These are phyloP conservation scores for Polyommatus icarus DNA, from an alignment of 2,888 invertebrate genomes.

Conservation along the genomic window DNA sequence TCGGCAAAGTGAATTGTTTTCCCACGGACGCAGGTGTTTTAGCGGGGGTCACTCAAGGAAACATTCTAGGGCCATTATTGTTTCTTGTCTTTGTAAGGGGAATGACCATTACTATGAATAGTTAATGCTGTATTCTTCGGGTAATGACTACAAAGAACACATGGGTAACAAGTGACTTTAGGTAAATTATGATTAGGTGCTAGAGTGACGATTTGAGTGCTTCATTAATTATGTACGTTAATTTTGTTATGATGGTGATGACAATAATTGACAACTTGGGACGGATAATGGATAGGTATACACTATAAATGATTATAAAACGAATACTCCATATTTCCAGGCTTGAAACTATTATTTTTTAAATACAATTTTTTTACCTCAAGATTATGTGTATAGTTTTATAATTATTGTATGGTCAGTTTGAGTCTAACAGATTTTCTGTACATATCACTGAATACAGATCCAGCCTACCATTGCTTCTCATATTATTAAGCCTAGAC, in stretches of 20 bases:
- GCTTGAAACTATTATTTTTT: neutral
- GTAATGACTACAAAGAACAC: conserved; percentile 45
- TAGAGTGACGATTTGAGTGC: conserved; percentile 1
- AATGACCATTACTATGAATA: conserved; percentile 54
- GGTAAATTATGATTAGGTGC: conserved; percentile 18
- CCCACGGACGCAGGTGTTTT: conserved; percentile 56
- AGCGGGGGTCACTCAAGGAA: conserved; percentile 44
- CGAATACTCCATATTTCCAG: neutral
- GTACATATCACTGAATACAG: too few relatives aligned
- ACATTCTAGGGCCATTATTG: conserved; percentile 43
- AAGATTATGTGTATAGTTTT: too few relatives aligned
- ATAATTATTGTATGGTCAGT: too few relatives aligned
- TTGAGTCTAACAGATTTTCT: too few relatives aligned
- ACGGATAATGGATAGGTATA: neutral
- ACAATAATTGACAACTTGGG: neutral
- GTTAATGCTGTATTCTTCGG: conserved; percentile 48
- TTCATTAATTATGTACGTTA: conserved; percentile 5
- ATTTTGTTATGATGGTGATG: neutral
- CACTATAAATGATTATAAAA: neutral
- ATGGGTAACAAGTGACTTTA: conserved; percentile 35
- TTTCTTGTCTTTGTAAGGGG: conserved; percentile 43
- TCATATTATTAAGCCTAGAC: too few relatives aligned
- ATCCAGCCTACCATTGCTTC: too few relatives aligned
- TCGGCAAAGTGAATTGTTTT: conserved; percentile 41
- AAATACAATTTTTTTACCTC: neutral